These are phyloP conservation scores for Artemisiospiza belli DNA, from an alignment of 2,113 vertebrate genomes.

Conservation along the genomic window DNA sequence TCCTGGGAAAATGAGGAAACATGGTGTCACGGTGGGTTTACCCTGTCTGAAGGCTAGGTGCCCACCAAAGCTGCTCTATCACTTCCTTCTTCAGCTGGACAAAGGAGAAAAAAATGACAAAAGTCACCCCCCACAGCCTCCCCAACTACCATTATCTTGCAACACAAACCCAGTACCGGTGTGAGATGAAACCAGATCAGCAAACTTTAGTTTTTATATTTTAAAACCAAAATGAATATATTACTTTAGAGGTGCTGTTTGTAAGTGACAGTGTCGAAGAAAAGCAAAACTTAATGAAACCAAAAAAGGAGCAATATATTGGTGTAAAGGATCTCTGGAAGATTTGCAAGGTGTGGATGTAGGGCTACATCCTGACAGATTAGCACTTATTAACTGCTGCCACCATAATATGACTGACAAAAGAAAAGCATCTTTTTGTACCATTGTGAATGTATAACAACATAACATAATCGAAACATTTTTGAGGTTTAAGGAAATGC, in stretches of 20 bases:
- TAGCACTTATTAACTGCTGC: background rate
- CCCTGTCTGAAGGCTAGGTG: background rate
- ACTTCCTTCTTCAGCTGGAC: background rate
- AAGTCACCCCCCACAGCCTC: background rate
- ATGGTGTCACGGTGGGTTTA: background rate
- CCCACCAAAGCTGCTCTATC: background rate
- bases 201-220: background rate
- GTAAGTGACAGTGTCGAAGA: background rate
- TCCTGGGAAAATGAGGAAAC: background rate
- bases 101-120: background rate
- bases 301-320: background rate
- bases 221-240: background rate
- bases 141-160: background rate
- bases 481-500: background rate
- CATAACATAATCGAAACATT: background rate
- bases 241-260: background rate
- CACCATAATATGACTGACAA: background rate
- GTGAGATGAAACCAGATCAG: background rate
- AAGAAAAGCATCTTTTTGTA: background rate
- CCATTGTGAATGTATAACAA: accelerated
- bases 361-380: background rate
- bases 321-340: background rate
- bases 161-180: background rate
- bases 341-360: background rate
- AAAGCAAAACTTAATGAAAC: background rate